Evolutionary conservation across 2,888 invertebrate genomes (phyloP).

Genomic region (Poecilobothrus nobilitatus): DNA sequence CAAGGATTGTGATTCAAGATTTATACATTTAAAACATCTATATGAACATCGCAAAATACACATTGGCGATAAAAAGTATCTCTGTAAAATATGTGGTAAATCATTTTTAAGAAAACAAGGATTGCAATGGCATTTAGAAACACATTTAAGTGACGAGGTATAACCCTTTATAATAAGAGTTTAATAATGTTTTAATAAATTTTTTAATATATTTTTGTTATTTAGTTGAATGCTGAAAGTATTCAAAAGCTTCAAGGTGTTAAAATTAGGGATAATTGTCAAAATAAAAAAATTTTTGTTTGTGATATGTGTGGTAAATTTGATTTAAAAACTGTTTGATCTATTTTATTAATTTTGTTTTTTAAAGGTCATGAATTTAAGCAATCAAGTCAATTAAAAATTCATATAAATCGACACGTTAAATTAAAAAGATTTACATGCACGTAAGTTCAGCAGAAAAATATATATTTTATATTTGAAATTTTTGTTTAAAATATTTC

Average conservation of each 20-base stretch:
- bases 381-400: background rate
- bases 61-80: background rate
- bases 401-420: background rate
- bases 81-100: background rate
- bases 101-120: background rate
- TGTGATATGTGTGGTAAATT: background rate
- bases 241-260: background rate
- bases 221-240: background rate
- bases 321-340: background rate
- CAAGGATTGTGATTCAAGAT: slow-evolving; percentile 1
- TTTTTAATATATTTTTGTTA: no score
- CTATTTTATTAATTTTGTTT: no score
- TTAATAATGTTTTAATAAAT: no score
- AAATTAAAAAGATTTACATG: background rate
- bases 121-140: slow-evolving; percentile 1
- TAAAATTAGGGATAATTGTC: background rate
- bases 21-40: slow-evolving; percentile 1
- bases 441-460: background rate
- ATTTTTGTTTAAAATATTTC: no score
- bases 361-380: background rate
- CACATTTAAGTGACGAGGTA: background rate
- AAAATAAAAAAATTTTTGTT: background rate
- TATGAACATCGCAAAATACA: slow-evolving; percentile 1
- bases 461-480: background rate
- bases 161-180: background rate